These are phyloP conservation scores for Gastrophysa polygoni DNA, from an alignment of 2,888 invertebrate species.

Conservation along the genomic window DNA sequence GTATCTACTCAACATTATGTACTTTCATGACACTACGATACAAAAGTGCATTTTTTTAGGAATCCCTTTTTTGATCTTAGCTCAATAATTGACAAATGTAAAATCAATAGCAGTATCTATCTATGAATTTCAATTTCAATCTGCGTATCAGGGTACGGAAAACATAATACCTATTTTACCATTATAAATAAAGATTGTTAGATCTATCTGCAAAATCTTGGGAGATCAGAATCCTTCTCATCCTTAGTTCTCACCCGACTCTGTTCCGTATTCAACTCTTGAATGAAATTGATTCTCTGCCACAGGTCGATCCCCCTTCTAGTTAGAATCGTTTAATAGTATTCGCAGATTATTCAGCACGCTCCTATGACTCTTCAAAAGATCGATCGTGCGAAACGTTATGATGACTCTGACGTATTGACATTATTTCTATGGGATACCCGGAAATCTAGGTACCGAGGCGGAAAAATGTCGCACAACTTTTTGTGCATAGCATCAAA, in stretches of 20 bases:
- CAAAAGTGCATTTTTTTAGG: too few relatives aligned
- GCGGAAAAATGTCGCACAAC: neutral
- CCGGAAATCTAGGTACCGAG: neutral
- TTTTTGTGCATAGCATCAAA: neutral
- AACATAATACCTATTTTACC: too few relatives aligned
- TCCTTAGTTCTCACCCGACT: neutral
- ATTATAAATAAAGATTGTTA: too few relatives aligned
- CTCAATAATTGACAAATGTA: too few relatives aligned
- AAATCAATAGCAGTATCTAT: too few relatives aligned
- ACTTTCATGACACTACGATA: too few relatives aligned
- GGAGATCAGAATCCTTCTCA: neutral
- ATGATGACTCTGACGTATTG: neutral
- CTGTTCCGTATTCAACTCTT: constrained; percentile 17
- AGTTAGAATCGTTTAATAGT: constrained; percentile 21
- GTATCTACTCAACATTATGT: too few relatives aligned
- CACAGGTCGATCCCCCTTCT: constrained; percentile 4
- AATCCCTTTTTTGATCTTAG: too few relatives aligned
- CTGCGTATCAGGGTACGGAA: too few relatives aligned
- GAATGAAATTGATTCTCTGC: constrained; percentile 18
- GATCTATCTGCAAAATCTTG: too few relatives aligned
- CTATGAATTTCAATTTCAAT: too few relatives aligned
- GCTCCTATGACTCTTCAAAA: constrained; percentile 18
- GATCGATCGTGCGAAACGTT: constrained; percentile 7
- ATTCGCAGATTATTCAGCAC: constrained; percentile 25
- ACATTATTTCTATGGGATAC: neutral